These are phyloP conservation scores for Orthonychiurus folsomi DNA, from an alignment of 2,888 invertebrate species.

Conservation along the genomic window DNA sequence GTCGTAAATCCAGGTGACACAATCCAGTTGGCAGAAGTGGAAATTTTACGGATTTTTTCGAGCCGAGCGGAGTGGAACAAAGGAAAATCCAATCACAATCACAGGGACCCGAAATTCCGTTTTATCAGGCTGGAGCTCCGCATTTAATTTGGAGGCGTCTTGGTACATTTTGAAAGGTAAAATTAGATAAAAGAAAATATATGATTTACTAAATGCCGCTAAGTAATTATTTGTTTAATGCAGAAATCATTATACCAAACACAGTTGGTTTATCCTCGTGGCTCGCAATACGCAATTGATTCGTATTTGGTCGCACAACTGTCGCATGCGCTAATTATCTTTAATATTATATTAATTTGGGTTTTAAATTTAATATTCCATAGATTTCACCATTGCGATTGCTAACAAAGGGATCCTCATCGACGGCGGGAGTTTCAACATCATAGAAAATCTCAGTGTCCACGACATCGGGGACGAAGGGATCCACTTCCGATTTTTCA, in stretches of 20 bases:
- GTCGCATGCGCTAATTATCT: too few species aligned
- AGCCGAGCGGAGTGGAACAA: conserved; percentile 22
- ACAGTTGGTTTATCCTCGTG: too few species aligned
- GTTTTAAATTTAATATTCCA: too few species aligned
- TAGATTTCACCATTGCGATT: conserved; percentile 25
- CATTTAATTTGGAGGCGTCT: conserved; percentile 29
- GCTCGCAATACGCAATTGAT: too few species aligned
- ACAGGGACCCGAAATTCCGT: conserved; percentile 17
- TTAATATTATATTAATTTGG: too few species aligned
- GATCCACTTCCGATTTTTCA: conserved; percentile 29
- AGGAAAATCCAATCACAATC: conserved; percentile 21
- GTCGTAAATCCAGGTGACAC: conserved; percentile 25
- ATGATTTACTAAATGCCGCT: too few species aligned
- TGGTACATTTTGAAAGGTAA: conserved; percentile 22
- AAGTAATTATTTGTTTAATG: too few species aligned
- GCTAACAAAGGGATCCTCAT: conserved; percentile 29
- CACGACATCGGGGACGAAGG: conserved; percentile 30
- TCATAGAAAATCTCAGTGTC: conserved; percentile 25
- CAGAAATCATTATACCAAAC: too few species aligned
- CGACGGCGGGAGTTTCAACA: conserved; percentile 27
- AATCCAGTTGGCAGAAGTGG: conserved; percentile 18
- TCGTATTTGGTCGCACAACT: too few species aligned
- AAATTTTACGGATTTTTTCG: conserved; percentile 27
- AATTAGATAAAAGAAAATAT: too few species aligned
- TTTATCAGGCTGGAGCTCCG: conserved; percentile 24